Evolutionary conservation across 2,113 vertebrate species (phyloP).

Genomic region (Uropsilus gracilis): DNA sequence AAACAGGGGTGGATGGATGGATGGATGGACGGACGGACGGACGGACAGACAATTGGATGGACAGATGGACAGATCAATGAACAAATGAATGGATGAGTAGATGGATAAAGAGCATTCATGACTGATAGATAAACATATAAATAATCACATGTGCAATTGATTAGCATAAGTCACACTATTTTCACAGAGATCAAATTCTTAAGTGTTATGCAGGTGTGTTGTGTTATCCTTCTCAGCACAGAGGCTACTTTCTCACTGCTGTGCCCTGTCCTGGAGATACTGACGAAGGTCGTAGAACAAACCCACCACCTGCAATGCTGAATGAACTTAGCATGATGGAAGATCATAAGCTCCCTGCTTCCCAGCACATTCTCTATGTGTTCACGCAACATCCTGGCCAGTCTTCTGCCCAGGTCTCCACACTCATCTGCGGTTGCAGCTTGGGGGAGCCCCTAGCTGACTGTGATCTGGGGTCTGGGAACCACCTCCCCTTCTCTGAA

Average conservation of each 20-base stretch:
- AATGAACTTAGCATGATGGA: not conserved
- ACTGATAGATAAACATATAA: not conserved
- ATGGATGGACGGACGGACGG: too few relatives aligned
- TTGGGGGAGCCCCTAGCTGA: slow-evolving; percentile 50
- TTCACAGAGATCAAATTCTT: not conserved
- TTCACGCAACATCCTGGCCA: too few relatives aligned
- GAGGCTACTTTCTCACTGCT: not conserved
- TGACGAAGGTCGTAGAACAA: not conserved
- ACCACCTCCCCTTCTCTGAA: not conserved
- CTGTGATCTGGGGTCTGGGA: not conserved
- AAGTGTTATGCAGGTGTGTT: fast-evolving
- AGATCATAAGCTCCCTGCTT: fast-evolving
- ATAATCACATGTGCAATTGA: not conserved
- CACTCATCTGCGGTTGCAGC: slow-evolving; percentile 1
- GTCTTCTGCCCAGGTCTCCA: not conserved
- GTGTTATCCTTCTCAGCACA: not conserved
- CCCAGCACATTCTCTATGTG: fast-evolving
- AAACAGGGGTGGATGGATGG: not conserved
- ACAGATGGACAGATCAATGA: too few relatives aligned
- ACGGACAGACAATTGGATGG: too few relatives aligned
- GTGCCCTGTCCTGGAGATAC: not conserved
- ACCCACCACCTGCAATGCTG: fast-evolving
- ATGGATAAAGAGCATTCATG: too few relatives aligned
- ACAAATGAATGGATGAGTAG: not conserved
- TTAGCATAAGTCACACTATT: not conserved